Base-by-base conservation (phyloP, 2,113 vertebrate species). In the Polypterus senegalus region DNA sequence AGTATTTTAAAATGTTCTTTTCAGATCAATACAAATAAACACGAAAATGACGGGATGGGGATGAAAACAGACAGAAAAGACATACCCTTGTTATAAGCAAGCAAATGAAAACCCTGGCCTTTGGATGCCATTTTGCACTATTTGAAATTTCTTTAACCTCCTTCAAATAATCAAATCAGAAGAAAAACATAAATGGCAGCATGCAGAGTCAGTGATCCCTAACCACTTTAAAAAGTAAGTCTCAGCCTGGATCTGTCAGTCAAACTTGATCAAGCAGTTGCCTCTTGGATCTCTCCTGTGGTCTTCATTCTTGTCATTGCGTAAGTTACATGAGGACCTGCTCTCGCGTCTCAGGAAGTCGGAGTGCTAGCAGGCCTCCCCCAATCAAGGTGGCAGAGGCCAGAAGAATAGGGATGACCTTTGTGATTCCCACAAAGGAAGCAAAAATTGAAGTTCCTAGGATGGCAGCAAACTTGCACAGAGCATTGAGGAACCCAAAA, bases 361-460 rank as follows among this genome's bases (percentile, higher is more conserved):
- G 91, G 53, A 97, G 81, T 9, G 94, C 90, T 0, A 98, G 79
- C 71, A 98, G 76, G 3, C 93, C 94, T 52, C 96, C 95, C 2
- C 89, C 92, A 27, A 94, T 87, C 27, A 99, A 83, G 5, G 92
- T 89, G 0, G 89, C 77, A 70, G 94, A 96, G 70, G 95, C 92
- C 83, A 99, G 73, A 46, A 97, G 88, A 73, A 97, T 97, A 71
- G 94, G 96, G 66, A 97, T 68, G 66, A 97, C 92, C 76, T 95
- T 91, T 6, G 94, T 97, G 73, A 97, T 82, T 61, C 93, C 91
- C 7, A 99, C 90, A 1, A 97, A 97, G 57, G 92, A 91, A 58
- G 93, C 88, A 46, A 99, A 99, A 74, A 96, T 90, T n/a, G 91
- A 93, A 72, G 92, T 96, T 71, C 92, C 93, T 58, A 98, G 64